Conservation (phyloP, 2,113 vertebrate genomes). For the Alces alces region DNA sequence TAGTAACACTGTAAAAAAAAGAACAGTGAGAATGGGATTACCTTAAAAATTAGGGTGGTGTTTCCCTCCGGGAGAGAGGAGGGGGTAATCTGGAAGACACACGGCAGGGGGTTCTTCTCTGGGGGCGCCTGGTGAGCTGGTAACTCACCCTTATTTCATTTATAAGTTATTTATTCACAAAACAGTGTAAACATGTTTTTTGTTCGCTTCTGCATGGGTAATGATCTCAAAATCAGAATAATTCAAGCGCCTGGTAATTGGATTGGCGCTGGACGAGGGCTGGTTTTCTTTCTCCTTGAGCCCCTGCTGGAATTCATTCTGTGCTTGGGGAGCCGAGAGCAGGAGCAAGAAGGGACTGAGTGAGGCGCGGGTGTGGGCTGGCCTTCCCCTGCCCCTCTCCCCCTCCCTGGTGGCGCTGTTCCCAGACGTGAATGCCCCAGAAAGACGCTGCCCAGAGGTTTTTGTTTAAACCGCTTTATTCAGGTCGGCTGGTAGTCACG, state of each 20-base stretch:
- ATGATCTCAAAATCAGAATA: background rate
- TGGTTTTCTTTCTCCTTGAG: background rate
- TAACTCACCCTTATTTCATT: background rate
- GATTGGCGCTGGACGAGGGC: background rate
- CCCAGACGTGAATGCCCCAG: background rate
- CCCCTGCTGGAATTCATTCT: background rate
- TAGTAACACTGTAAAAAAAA: background rate
- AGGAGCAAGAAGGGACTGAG: fast-evolving
- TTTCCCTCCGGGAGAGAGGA: background rate
- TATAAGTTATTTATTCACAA: background rate
- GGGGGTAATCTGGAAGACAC: background rate
- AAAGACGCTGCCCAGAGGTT: background rate
- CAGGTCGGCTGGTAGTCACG: conserved; percentile 71
- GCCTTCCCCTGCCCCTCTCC: background rate
- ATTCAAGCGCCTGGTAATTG: background rate
- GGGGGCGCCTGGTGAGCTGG: background rate
- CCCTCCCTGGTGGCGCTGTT: fast-evolving
- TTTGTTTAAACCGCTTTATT: conserved; percentile 81
- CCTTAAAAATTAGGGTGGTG: background rate
- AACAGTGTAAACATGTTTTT: background rate
- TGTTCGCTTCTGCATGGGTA: background rate
- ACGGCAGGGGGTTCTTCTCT: fast-evolving
- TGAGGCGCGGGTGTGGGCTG: background rate
- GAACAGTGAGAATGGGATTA: background rate
- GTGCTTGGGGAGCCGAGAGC: background rate